phyloP scores from a whole-genome alignment of 2,888 invertebrate species.

The Entomobrya multifasciata region DNA sequence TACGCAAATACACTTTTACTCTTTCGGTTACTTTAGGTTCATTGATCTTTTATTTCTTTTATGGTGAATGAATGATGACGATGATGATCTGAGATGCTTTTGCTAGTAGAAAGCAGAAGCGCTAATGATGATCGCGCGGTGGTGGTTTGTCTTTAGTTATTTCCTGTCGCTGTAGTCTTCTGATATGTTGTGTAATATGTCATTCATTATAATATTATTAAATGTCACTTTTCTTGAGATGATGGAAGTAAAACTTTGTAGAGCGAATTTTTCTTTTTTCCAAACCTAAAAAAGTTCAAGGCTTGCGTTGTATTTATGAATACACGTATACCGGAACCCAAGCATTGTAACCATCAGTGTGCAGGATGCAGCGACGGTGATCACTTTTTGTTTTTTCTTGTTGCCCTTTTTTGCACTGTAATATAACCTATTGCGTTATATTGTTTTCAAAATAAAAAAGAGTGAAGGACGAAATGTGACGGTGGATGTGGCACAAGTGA shows the following conservation, averaged over 20 bases:
- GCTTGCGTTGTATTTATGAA: too few species aligned
- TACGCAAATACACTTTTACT: not conserved
- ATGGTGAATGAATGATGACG: not conserved
- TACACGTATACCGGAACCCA: not conserved
- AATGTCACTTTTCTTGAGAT: constrained; percentile 10
- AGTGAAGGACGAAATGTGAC: too few species aligned
- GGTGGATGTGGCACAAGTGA: not conserved
- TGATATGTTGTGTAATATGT: constrained; percentile 23
- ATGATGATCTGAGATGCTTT: not conserved
- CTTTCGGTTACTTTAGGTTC: not conserved
- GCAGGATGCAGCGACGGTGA: too few species aligned
- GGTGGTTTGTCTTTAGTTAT: not conserved
- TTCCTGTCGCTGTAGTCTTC: constrained; percentile 36
- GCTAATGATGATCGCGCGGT: not conserved
- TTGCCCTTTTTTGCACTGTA: too few species aligned
- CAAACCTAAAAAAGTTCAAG: not conserved
- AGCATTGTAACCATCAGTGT: not conserved
- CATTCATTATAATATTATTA: constrained; percentile 33
- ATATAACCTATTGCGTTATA: too few species aligned
- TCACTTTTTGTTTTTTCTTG: too few species aligned
- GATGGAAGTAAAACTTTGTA: not conserved
- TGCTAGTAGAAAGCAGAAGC: not conserved
- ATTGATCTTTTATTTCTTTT: constrained; percentile 15
- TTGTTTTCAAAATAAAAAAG: too few species aligned
- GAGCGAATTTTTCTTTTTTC: not conserved